Percentiles rank a stretch among this genome's conserved stretches.
Conservation (phyloP, 2,888 invertebrate genomes). For the Rhingia campestris region DNA sequence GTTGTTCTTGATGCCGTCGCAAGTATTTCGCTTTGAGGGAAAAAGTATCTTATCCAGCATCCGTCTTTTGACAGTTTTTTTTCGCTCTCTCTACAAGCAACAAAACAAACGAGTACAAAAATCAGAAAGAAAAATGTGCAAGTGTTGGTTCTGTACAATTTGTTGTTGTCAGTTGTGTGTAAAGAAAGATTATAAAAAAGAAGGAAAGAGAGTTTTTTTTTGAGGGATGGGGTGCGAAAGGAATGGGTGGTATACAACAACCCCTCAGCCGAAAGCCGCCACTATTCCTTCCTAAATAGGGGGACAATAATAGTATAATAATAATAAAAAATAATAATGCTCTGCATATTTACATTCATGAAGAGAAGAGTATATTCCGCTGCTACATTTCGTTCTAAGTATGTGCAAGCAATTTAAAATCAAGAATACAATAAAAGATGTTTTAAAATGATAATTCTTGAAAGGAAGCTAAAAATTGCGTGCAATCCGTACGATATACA, state of each 20-base stretch:
- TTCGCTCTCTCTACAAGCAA: conserved; percentile 1
- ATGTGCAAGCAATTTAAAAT: conserved; percentile 59
- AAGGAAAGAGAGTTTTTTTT: conserved; percentile 42
- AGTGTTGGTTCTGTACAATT: conserved; percentile 52
- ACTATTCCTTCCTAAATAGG: conserved; percentile 44
- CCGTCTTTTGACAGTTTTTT: conserved; percentile 31
- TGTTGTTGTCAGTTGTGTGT: conserved; percentile 35
- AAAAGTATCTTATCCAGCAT: conserved; percentile 38
- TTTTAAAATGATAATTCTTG: conserved; percentile 63
- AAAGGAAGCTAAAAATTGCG: conserved; percentile 67
- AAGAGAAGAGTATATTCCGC: conserved; percentile 47
- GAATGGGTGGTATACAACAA: conserved; percentile 34
- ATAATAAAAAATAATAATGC: conserved; percentile 66
- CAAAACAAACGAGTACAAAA: too few relatives aligned
- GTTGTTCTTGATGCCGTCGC: conserved; percentile 37
- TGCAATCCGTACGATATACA: conserved; percentile 32
- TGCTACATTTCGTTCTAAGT: conserved; percentile 56
- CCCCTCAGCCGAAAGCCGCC: conserved; percentile 14
- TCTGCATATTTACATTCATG: conserved; percentile 65
- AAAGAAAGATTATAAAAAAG: conserved; percentile 44
- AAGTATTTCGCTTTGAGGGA: conserved; percentile 48
- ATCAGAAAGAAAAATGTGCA: conserved; percentile 22
- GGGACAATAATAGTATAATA: conserved; percentile 69
- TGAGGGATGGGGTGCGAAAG: conserved; percentile 50
- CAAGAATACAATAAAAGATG: conserved; percentile 67